A percentile compares a stretch with the other conserved stretches of the same genome.
phyloP scores from a whole-genome alignment of 1,140 invertebrate species.

The Lerema accius region DNA sequence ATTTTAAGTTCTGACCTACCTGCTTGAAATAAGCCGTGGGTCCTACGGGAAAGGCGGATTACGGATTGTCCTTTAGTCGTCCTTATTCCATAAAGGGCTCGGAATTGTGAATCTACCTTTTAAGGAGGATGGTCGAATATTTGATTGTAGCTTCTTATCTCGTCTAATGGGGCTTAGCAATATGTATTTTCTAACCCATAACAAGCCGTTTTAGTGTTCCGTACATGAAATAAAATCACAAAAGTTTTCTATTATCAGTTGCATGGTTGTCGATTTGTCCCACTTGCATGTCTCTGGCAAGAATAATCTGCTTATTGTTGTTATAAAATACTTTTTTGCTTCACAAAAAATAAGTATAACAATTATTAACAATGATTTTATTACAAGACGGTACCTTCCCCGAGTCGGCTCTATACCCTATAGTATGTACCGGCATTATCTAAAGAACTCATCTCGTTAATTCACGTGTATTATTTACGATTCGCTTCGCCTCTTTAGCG shows the following conservation, averaged over 20 bases:
- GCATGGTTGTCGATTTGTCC: background rate
- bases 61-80: slow-evolving; percentile 55
- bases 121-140: slow-evolving; percentile 64
- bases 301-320: slow-evolving; percentile 5
- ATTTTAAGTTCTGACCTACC: slow-evolving; percentile 3
- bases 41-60: slow-evolving; percentile 48
- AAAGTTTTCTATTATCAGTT: background rate
- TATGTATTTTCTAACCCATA: slow-evolving; percentile 24
- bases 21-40: slow-evolving; percentile 41
- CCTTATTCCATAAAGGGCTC: slow-evolving; percentile 67
- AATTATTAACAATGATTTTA: slow-evolving; percentile 30
- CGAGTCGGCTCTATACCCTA: background rate
- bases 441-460: slow-evolving; percentile 70
- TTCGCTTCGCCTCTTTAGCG: slow-evolving; percentile 69
- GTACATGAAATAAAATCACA: too few relatives aligned
- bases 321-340: slow-evolving; percentile 4
- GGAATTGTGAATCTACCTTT: slow-evolving; percentile 45
- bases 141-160: slow-evolving; percentile 62
- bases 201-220: too few relatives aligned
- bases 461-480: slow-evolving; percentile 75
- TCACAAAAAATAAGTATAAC: slow-evolving; percentile 12
- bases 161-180: slow-evolving; percentile 36
- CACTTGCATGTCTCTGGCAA: background rate
- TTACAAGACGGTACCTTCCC: slow-evolving; percentile 30
- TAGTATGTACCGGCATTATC: slow-evolving; percentile 36